These are phyloP conservation scores for Emmelina monodactyla DNA, from an alignment of 2,888 invertebrate species.

Conservation along the genomic window DNA sequence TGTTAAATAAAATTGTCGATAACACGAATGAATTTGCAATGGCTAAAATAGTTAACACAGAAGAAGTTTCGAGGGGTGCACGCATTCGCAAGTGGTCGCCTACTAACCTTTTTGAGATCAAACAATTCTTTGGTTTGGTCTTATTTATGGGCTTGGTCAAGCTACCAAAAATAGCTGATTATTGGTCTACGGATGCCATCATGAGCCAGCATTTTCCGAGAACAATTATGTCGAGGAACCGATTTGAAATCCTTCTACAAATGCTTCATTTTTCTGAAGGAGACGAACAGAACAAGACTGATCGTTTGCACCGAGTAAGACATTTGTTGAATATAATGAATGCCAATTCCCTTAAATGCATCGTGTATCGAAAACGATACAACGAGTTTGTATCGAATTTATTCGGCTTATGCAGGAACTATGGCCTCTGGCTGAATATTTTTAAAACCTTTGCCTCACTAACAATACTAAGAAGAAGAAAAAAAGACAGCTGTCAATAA, in stretches of 20 bases:
- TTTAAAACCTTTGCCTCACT: too few relatives aligned
- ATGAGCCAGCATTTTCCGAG: constrained; percentile 17
- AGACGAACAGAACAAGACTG: constrained; percentile 19
- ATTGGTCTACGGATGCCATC: constrained; percentile 21
- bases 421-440: too few relatives aligned
- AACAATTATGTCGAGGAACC: constrained; percentile 20
- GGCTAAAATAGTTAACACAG: constrained; percentile 9
- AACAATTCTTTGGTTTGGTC: too few relatives aligned
- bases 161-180: constrained; percentile 20
- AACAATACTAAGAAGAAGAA: too few relatives aligned
- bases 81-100: constrained; percentile 16
- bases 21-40: constrained; percentile 13
- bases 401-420: too few relatives aligned
- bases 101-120: constrained; percentile 19
- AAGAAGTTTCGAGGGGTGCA: too few relatives aligned
- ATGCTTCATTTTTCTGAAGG: constrained; percentile 23
- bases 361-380: too few relatives aligned
- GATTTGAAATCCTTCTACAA: constrained; percentile 23
- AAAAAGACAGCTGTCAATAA: too few relatives aligned
- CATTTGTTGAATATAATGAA: constrained; percentile 20
- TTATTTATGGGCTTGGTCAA: too few relatives aligned
- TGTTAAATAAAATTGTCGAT: constrained; percentile 13
- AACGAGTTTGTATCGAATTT: too few relatives aligned
- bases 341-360: constrained; percentile 19
- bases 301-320: constrained; percentile 19